Evolutionary conservation across 2,888 invertebrate species (phyloP).

Genomic region (Seira sanloemensis): DNA sequence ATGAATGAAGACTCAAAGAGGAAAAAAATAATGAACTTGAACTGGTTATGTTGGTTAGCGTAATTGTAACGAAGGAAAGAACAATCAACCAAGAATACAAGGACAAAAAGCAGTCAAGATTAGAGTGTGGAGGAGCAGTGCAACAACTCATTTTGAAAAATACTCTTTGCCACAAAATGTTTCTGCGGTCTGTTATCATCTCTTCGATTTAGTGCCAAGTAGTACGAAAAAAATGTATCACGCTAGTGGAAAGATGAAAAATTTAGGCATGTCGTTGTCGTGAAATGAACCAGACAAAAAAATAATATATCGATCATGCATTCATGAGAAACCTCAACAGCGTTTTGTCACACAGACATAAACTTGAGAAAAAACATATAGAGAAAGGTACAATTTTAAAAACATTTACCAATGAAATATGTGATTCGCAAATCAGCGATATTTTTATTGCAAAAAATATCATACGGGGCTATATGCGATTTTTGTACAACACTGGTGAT

Average conservation of each 20-base stretch:
- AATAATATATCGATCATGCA: conserved; percentile 11
- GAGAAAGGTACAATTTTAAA: no score
- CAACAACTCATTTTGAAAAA: no score
- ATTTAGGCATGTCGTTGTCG: no score
- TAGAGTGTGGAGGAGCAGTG: no score
- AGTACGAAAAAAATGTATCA: neutral
- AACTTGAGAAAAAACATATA: no score
- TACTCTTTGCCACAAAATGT: neutral
- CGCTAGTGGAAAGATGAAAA: neutral
- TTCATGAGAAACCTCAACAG: conserved; percentile 37
- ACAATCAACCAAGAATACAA: neutral
- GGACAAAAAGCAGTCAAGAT: neutral
- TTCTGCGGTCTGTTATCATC: neutral
- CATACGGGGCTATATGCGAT: no score
- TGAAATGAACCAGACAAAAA: neutral
- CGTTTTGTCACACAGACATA: conserved; percentile 26
- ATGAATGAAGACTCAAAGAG: neutral
- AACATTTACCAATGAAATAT: no score
- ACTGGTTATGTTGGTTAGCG: neutral
- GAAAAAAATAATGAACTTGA: conserved; percentile 24
- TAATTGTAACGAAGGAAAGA: neutral
- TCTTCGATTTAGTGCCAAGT: neutral
- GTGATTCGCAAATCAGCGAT: no score
- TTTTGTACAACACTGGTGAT: no score
- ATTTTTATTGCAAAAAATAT: no score